A percentile compares a stretch with the other conserved stretches of the same genome.
Evolutionary conservation across 2,113 vertebrate species (phyloP).

Genomic region (Lates calcarifer): DNA sequence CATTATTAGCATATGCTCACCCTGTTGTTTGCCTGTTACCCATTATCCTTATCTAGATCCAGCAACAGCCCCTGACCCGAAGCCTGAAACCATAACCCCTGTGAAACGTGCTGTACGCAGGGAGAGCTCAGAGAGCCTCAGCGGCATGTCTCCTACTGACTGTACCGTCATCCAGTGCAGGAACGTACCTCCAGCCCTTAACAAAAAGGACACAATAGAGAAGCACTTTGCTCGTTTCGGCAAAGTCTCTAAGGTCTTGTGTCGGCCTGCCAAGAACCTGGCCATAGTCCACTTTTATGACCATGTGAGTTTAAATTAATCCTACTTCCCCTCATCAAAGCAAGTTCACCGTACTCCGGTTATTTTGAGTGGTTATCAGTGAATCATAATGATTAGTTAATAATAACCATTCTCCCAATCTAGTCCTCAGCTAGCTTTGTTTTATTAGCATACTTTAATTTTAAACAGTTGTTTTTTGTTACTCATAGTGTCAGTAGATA

Average conservation of each 20-base stretch:
- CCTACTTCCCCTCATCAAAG: not conserved
- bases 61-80: conserved; percentile 31
- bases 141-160: conserved; percentile 77
- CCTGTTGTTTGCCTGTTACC: not conserved
- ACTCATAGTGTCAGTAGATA: not conserved
- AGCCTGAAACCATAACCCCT: conserved; percentile 12
- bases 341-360: not conserved
- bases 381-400: not conserved
- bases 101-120: conserved; percentile 70
- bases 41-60: conserved; percentile 21
- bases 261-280: conserved; percentile 84
- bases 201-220: conserved; percentile 84
- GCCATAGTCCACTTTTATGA: conserved; percentile 90
- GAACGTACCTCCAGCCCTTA: conserved; percentile 87
- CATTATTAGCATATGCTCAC: not conserved
- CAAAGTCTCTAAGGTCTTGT: conserved; percentile 86
- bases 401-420: not conserved
- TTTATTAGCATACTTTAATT: not conserved
- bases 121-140: conserved; percentile 85
- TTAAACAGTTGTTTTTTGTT: not conserved
- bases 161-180: conserved; percentile 87
- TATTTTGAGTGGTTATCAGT: no score
- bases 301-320: conserved; percentile 85
- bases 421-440: not conserved
- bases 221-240: conserved; percentile 90